These are phyloP conservation scores for Ardeotis arabs DNA, from an alignment of 2,113 vertebrate genomes.

Conservation along the genomic window DNA sequence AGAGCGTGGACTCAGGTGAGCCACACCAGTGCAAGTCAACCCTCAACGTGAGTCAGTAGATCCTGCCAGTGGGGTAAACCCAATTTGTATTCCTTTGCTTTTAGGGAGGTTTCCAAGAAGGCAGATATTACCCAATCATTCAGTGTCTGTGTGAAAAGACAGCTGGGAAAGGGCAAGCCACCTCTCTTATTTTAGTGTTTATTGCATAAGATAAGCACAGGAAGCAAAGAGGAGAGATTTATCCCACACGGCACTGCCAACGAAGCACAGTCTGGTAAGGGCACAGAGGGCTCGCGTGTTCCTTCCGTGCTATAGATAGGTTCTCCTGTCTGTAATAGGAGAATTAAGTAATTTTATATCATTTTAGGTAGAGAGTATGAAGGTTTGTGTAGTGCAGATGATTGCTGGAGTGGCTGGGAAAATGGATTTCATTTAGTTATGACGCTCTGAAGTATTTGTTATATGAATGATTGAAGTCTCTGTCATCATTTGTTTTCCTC, in stretches of 20 bases:
- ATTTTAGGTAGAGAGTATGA: not conserved
- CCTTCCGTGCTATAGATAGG: constrained; percentile 40
- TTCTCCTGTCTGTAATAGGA: not conserved
- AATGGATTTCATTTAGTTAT: not conserved
- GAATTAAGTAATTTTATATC: not conserved
- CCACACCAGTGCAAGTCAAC: not conserved
- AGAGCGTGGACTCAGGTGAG: not conserved
- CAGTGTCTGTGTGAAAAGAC: not conserved
- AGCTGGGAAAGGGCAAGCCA: constrained; percentile 37
- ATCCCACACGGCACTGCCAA: constrained; percentile 60
- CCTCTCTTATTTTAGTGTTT: constrained; percentile 27
- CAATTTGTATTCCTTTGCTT: not conserved
- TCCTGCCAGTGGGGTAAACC: not conserved
- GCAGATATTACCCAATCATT: not conserved
- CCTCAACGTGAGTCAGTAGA: not conserved
- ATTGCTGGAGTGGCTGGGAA: not conserved
- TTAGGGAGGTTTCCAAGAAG: not conserved
- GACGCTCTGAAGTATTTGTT: not conserved
- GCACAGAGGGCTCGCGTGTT: not conserved
- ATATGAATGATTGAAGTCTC: not conserved
- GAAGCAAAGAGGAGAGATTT: constrained; percentile 50
- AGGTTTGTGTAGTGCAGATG: not conserved
- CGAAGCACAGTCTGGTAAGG: constrained; percentile 57
- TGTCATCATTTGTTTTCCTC: not conserved
- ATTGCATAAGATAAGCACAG: constrained; percentile 64